Evolutionary conservation across 2,888 invertebrate species (phyloP).

Genomic region (Masnerella sp.): DNA sequence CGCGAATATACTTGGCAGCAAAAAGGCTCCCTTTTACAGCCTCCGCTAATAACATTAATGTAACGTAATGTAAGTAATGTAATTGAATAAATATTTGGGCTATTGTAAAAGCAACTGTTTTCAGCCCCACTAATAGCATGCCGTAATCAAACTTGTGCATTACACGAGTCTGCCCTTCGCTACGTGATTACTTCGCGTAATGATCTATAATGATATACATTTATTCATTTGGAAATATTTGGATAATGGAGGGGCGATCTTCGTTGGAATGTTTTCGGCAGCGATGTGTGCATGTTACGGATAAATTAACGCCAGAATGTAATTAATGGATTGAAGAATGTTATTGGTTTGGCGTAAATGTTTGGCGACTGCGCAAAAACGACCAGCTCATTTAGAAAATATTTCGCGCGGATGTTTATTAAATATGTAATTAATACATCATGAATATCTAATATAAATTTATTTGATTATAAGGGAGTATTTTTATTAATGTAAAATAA

Average conservation of each 20-base stretch:
- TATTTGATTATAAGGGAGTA: background rate
- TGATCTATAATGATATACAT: conserved; percentile 56
- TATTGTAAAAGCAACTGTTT: conserved; percentile 54
- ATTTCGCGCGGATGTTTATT: conserved; percentile 11
- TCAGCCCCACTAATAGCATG: conserved; percentile 49
- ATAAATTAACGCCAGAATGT: conserved; percentile 33
- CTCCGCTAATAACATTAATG: conserved; percentile 72
- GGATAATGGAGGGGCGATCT: conserved; percentile 42
- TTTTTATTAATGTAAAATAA: background rate
- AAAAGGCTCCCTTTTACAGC: conserved; percentile 38
- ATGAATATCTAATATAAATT: background rate
- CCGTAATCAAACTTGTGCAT: conserved; percentile 57
- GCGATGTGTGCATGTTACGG: conserved; percentile 11
- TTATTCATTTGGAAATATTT: conserved; percentile 55
- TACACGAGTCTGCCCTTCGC: conserved; percentile 46
- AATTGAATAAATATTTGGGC: conserved; percentile 67
- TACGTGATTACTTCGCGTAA: conserved; percentile 48
- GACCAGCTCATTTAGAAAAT: conserved; percentile 8
- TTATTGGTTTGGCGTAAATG: conserved; percentile 29
- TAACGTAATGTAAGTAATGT: conserved; percentile 69
- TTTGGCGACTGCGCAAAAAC: conserved; percentile 1
- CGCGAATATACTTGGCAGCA: conserved; percentile 24
- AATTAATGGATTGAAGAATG: conserved; percentile 48
- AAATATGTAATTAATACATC: no score
- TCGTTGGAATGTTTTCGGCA: conserved; percentile 34